These are phyloP conservation scores for Ibycter americanus DNA, from an alignment of 2,797 vertebrate species.

Conservation along the genomic window DNA sequence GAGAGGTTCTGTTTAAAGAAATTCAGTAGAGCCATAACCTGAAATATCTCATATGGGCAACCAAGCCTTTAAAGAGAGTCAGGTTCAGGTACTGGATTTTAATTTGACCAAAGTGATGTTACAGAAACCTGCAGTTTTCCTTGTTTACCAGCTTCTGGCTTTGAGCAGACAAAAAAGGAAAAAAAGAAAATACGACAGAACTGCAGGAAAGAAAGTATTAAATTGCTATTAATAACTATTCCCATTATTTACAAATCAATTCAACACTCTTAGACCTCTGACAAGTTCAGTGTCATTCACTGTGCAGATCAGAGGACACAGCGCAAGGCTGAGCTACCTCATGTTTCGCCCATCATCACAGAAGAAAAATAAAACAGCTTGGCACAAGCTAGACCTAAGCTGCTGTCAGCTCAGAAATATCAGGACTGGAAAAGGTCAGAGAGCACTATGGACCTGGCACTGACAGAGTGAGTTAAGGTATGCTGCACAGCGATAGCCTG, in stretches of 20 bases:
- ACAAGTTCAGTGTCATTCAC: background rate
- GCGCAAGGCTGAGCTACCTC: background rate
- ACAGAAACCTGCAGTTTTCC: background rate
- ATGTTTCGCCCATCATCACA: background rate
- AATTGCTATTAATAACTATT: background rate
- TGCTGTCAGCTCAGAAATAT: constrained; percentile 8
- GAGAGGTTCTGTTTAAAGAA: background rate
- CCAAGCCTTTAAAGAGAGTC: background rate
- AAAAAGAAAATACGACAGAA: background rate
- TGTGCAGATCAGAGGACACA: background rate
- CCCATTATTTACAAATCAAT: constrained; percentile 3
- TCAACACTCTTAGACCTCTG: background rate
- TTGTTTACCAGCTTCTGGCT: background rate
- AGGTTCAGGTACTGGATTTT: background rate
- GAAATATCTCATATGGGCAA: background rate
- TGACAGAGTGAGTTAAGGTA: background rate
- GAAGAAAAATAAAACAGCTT: background rate
- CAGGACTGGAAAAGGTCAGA: constrained; percentile 39
- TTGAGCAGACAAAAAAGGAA: background rate
- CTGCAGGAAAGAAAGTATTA: background rate
- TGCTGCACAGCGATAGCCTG: background rate
- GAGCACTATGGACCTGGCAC: background rate
- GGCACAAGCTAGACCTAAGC: background rate
- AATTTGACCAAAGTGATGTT: background rate
- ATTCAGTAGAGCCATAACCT: background rate